These are phyloP conservation scores for Rhogogaster chlorosoma DNA, from an alignment of 2,888 invertebrate genomes.

Conservation along the genomic window DNA sequence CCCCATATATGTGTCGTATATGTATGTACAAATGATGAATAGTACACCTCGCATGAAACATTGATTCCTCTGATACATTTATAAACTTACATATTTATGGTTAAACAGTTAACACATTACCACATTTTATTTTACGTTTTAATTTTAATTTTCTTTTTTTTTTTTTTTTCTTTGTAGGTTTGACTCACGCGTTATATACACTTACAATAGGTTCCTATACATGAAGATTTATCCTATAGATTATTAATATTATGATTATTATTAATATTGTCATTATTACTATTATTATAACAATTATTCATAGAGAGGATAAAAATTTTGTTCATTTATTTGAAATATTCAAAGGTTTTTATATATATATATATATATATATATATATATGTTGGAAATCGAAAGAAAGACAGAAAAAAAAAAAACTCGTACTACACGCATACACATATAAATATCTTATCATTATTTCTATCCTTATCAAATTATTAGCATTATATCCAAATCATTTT, in stretches of 20 bases:
- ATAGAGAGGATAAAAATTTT: background rate
- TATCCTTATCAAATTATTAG: background rate
- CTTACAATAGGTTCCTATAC: background rate
- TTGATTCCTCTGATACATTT: background rate
- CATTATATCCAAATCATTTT: constrained; percentile 1
- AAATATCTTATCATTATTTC: background rate
- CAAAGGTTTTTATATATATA: background rate
- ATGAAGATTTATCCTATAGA: background rate
- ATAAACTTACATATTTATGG: background rate
- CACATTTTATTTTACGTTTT: background rate
- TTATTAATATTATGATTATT: background rate
- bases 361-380: too few species aligned
- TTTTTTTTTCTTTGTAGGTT: background rate
- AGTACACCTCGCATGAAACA: background rate
- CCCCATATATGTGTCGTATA: too few species aligned
- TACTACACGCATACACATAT: background rate
- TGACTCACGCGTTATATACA: background rate
- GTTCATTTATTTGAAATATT: background rate
- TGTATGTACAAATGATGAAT: background rate
- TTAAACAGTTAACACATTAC: too few species aligned
- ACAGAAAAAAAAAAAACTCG: background rate
- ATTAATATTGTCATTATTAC: background rate
- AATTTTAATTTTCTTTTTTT: background rate
- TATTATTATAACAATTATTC: background rate
- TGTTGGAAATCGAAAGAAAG: background rate